Evolutionary conservation across 2,888 invertebrate genomes (phyloP), one percentile per base, ranked within the genome.

Genomic region (Sycophila texana): DNA sequence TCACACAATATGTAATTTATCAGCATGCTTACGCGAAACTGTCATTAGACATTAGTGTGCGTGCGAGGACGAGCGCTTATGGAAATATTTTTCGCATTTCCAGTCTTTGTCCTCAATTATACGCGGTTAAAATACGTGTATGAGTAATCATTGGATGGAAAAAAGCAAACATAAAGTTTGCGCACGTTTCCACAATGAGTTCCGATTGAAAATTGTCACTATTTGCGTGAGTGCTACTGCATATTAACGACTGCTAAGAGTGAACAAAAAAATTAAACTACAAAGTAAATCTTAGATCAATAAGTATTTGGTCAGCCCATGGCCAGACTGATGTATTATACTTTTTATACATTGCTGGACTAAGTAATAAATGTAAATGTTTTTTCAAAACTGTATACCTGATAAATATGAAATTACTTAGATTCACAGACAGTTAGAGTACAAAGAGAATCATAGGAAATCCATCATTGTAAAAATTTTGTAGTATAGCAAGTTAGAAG

Each of bases 251-350:
- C 77, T 77, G 78, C 71, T 79, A 65, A 68, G 74, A 80, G 66
- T 58, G 74, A 76, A 73, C 55, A 74, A 70, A 67, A 53, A 75
- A 39, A 39, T 39, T 7, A 39, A 74, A 55, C 74, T 79, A 81
- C 74, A 70, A 71, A 76, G 47, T 77, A 83, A 84, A 81, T 39
- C 30, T 68, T 84, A 84, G 81, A 75, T 82, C 71, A 60, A 80
- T 82, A 84, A 84, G 86, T 85, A 86, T 86, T 86, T 85, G 84
- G 86, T 84, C 86, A 84, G 81, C 73, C 79, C 80, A 77, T 85
- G 87, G 86, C 88, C 88, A 87, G 89, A 89, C 89, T 89, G 89
- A 89, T 89, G 89, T 89, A 89, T 87, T 86, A 89, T 88, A 88
- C 85, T 86, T 88, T 88, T 89, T 88, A 88, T 86, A 88, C 86